A percentile compares a stretch with the other conserved stretches of the same genome.
Evolutionary conservation across 2,888 invertebrate genomes (phyloP).

Genomic region (Lepidocyrtoides sp.): DNA sequence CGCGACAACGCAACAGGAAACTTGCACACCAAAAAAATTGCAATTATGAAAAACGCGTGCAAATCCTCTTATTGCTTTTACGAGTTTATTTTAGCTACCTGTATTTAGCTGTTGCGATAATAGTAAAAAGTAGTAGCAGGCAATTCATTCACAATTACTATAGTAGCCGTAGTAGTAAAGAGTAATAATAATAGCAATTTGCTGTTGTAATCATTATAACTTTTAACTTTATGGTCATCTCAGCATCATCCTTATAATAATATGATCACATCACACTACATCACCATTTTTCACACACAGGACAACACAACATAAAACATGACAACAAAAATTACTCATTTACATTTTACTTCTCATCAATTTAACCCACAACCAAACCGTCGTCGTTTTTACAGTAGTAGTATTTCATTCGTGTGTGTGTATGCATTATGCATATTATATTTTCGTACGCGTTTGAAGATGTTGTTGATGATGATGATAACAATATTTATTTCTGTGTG

Average conservation of each 20-base stretch:
- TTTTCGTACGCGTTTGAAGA: too few relatives aligned
- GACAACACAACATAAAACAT: neutral
- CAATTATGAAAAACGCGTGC: too few relatives aligned
- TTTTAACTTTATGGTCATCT: neutral
- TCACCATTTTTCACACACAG: neutral
- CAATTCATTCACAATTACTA: too few relatives aligned
- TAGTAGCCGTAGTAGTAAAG: neutral
- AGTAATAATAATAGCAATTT: neutral
- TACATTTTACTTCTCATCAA: neutral
- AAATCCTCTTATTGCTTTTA: neutral
- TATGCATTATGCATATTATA: neutral
- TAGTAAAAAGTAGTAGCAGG: too few relatives aligned
- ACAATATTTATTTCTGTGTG: constrained; percentile 18
- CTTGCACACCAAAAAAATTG: too few relatives aligned
- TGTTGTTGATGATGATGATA: neutral
- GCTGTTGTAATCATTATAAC: neutral
- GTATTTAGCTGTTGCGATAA: neutral
- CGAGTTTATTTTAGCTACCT: neutral
- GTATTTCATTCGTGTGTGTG: neutral
- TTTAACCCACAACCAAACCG: neutral
- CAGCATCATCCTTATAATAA: neutral
- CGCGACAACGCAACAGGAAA: too few relatives aligned
- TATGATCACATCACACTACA: neutral
- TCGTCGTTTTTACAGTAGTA: neutral
- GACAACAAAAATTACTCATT: neutral